Conservation (phyloP, 2,888 invertebrate genomes). For the Caenorhabditis sp. region DNA sequence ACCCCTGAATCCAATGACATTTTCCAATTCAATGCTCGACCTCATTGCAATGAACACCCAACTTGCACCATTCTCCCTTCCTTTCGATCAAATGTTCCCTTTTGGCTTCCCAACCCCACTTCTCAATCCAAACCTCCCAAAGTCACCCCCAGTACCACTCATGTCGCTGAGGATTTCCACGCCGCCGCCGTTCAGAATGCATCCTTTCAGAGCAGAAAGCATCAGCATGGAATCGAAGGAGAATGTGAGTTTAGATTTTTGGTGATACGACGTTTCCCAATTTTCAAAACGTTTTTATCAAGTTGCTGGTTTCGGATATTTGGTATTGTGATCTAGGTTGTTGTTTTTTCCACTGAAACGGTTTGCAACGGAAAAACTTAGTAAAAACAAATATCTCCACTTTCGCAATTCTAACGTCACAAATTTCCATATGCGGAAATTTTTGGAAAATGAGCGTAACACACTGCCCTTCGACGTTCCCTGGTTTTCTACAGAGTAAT, state of each 20-base stretch:
- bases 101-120: background rate
- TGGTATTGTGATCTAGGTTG: too few species aligned
- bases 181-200: conserved; percentile 15
- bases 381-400: too few species aligned
- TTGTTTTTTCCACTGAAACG: too few species aligned
- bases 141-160: conserved; percentile 19
- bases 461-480: too few species aligned
- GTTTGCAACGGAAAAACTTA: too few species aligned
- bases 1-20: background rate
- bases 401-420: too few species aligned
- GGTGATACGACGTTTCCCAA: too few species aligned
- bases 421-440: too few species aligned
- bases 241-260: background rate
- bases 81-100: background rate
- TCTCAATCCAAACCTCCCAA: background rate
- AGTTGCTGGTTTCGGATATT: too few species aligned
- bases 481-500: too few species aligned
- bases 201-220: conserved; percentile 12
- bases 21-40: background rate
- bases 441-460: too few species aligned
- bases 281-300: too few species aligned
- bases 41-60: background rate
- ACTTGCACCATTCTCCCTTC: background rate
- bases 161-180: conserved; percentile 29
- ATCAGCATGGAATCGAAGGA: background rate